A percentile compares a stretch with the other conserved stretches of the same genome.
Evolutionary conservation across 2,797 vertebrate genomes (phyloP).

Genomic region (Tragelaphus oryx): DNA sequence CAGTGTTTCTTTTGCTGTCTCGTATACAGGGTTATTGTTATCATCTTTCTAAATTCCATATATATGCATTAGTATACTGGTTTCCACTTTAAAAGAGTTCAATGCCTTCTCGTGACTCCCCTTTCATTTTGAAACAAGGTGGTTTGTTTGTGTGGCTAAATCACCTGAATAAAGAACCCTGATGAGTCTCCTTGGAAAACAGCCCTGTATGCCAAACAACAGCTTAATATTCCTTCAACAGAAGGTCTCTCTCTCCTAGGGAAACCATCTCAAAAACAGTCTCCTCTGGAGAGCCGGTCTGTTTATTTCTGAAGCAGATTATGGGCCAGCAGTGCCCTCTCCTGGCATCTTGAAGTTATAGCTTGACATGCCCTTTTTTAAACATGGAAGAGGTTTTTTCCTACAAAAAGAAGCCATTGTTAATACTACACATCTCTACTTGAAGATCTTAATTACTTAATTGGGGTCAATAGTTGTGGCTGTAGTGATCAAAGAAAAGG

Average conservation of each 20-base stretch:
- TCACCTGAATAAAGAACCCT: background rate
- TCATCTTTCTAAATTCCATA: no score
- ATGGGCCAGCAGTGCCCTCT: conserved; percentile 46
- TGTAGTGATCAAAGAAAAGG: background rate
- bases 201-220: background rate
- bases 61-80: background rate
- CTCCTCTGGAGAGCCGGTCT: background rate
- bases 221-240: background rate
- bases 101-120: background rate
- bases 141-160: background rate
- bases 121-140: background rate
- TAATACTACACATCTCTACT: background rate
- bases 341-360: background rate
- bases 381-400: background rate
- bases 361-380: background rate
- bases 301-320: background rate
- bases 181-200: background rate
- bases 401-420: background rate
- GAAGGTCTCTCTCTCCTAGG: background rate
- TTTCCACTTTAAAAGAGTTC: background rate
- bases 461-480: background rate
- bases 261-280: conserved; percentile 21
- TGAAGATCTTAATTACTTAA: background rate
- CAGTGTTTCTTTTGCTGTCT: no score
- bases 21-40: no score